Percentiles rank a stretch among this genome's conserved stretches.
Conservation (phyloP, 2,113 vertebrate species). For the Tyto alba region DNA sequence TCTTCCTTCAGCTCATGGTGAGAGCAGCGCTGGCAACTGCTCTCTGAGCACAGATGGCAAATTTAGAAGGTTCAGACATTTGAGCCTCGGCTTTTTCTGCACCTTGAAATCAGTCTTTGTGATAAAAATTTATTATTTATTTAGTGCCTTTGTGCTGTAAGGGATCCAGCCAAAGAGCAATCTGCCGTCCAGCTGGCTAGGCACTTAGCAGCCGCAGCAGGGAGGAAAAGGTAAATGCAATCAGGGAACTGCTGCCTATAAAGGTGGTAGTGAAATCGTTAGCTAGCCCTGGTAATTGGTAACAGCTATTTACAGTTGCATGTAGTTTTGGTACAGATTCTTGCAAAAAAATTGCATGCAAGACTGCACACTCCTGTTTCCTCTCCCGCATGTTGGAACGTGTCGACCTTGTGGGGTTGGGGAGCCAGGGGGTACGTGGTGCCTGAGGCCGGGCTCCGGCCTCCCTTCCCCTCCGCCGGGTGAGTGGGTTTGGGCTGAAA, state of each 20-base stretch:
- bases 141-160: background rate
- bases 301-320: background rate
- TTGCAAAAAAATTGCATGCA: background rate
- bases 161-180: background rate
- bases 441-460: no score
- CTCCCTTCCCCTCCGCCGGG: background rate
- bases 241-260: background rate
- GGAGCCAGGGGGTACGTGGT: no score
- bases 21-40: background rate
- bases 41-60: background rate
- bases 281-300: background rate
- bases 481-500: background rate
- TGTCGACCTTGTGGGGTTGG: background rate
- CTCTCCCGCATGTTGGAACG: fast-evolving
- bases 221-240: background rate
- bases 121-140: background rate
- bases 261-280: background rate
- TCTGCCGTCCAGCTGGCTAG: background rate
- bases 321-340: background rate
- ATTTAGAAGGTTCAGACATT: background rate
- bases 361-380: background rate
- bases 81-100: background rate
- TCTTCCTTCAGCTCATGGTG: background rate
- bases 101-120: background rate
- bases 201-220: background rate